phyloP scores from a whole-genome alignment of 2,113 vertebrate genomes.

The Crypturellus undulatus region DNA sequence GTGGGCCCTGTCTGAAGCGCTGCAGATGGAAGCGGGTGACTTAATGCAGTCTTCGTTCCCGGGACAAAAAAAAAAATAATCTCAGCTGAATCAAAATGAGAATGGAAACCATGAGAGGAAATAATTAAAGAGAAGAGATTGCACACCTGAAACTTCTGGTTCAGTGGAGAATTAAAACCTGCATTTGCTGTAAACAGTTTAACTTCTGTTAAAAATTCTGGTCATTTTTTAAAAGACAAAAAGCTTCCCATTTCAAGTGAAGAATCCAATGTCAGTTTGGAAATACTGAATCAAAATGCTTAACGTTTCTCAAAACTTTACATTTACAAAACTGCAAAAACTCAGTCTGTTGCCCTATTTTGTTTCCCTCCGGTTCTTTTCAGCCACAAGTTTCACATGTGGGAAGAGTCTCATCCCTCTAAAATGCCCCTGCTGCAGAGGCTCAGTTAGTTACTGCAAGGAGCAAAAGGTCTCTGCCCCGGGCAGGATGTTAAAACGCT shows the following conservation, averaged over 20 bases:
- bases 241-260: neutral
- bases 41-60: neutral
- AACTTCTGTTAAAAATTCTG: neutral
- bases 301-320: neutral
- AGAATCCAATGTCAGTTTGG: neutral
- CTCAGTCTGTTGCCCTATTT: fast-evolving
- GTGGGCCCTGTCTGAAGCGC: neutral
- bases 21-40: neutral
- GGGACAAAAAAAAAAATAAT: neutral
- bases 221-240: neutral
- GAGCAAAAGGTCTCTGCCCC: neutral
- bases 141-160: neutral
- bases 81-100: neutral
- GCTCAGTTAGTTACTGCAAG: neutral
- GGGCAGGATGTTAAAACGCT: neutral
- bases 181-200: neutral
- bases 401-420: neutral
- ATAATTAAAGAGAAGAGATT: neutral
- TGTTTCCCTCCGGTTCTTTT: neutral
- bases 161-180: neutral
- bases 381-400: neutral
- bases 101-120: neutral
- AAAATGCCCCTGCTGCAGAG: neutral
- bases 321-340: neutral
- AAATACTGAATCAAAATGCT: neutral